A percentile compares a stretch with the other conserved stretches of the same genome.
These are phyloP conservation scores for Galerucella pusilla DNA, from an alignment of 2,888 invertebrate species.

Conservation along the genomic window DNA sequence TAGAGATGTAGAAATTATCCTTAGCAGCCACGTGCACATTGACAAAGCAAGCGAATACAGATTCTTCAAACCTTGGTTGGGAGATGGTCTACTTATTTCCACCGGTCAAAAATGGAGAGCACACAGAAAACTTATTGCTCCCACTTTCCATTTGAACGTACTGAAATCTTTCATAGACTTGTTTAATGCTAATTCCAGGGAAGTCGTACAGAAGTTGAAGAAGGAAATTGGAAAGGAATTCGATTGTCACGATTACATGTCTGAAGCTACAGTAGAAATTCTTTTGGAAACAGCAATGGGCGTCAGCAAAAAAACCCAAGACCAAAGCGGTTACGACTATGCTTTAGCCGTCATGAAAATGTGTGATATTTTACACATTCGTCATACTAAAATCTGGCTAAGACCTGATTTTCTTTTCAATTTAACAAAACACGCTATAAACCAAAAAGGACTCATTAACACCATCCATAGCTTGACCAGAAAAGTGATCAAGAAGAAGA, in stretches of 20 bases:
- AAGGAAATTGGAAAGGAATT: constrained; percentile 78
- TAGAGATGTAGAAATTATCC: constrained; percentile 80
- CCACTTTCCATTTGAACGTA: constrained; percentile 89
- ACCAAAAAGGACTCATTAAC: constrained; percentile 78
- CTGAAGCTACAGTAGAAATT: constrained; percentile 86
- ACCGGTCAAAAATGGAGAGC: constrained; percentile 88
- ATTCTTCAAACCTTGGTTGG: constrained; percentile 87
- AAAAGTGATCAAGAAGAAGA: constrained; percentile 76
- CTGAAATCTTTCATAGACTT: constrained; percentile 87
- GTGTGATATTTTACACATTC: constrained; percentile 86
- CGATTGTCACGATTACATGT: constrained; percentile 87
- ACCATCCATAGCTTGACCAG: constrained; percentile 84
- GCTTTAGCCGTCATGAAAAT: constrained; percentile 91
- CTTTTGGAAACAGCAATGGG: constrained; percentile 88
- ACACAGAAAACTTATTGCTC: constrained; percentile 87
- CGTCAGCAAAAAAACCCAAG: constrained; percentile 84
- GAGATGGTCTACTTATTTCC: constrained; percentile 84
- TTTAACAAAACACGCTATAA: constrained; percentile 78
- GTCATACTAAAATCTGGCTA: constrained; percentile 84
- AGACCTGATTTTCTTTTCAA: constrained; percentile 83
- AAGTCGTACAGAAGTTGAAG: constrained; percentile 78
- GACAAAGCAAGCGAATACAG: constrained; percentile 81
- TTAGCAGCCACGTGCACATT: constrained; percentile 83
- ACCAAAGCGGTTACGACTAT: constrained; percentile 84
- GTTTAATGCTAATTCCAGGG: constrained; percentile 84